phyloP scores from a whole-genome alignment of 2,888 invertebrate species.

The Epicampocera succincta region DNA sequence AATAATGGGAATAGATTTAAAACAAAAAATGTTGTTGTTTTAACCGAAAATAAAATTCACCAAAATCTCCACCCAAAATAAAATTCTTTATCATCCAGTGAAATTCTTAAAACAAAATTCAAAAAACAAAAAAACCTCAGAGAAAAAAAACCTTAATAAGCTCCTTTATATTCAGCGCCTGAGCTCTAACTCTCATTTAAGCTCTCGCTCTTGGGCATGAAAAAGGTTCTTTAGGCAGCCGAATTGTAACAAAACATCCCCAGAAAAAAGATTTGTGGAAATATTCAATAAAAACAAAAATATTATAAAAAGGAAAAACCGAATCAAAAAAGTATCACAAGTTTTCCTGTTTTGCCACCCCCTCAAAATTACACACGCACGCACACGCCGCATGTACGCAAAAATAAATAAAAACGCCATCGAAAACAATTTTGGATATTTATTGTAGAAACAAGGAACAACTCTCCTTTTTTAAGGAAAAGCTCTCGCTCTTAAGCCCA shows the following conservation, averaged over 20 bases:
- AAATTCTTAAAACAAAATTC: conserved; percentile 8
- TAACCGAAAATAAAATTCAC: background rate
- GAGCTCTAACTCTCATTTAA: conserved; percentile 35
- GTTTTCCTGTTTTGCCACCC: conserved; percentile 8
- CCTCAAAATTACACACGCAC: background rate
- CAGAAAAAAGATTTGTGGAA: background rate
- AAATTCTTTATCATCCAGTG: background rate
- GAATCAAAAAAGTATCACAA: conserved; percentile 27
- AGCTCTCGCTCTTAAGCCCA: background rate
- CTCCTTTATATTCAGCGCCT: conserved; percentile 29
- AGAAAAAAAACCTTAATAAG: conserved; percentile 40
- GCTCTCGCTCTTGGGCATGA: conserved; percentile 34
- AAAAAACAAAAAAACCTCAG: conserved; percentile 1
- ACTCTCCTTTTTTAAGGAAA: conserved; percentile 36
- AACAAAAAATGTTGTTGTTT: background rate
- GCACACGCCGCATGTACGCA: background rate
- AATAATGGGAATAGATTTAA: background rate
- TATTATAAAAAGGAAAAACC: background rate
- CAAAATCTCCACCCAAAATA: conserved; percentile 48
- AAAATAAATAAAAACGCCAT: background rate
- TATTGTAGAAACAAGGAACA: conserved; percentile 20
- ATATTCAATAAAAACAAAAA: conserved; percentile 14
- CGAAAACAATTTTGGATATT: background rate
- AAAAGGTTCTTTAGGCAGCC: conserved; percentile 33
- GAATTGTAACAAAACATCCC: conserved; percentile 11